Base-by-base conservation (phyloP, 1,140 invertebrate genomes). In the Platyscapa corneri region DNA sequence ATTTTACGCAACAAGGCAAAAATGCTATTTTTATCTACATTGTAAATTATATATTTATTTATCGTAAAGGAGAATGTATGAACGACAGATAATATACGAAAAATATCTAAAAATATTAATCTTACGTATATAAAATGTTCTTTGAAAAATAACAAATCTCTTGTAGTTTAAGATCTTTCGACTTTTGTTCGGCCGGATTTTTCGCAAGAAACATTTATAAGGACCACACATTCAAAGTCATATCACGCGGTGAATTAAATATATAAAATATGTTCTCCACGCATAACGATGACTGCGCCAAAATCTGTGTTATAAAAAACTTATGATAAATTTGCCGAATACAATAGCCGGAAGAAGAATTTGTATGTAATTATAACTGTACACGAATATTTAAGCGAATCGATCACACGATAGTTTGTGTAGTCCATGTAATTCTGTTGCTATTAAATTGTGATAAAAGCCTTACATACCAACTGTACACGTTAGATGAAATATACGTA, bases 21-120 rank as follows among this genome's bases (percentile, higher is more conserved):
- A 70, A 80, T 85, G 83, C 77, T 85, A 85, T 85, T 85, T 85
- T 85, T 80, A 70, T 74, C 77, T 34, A 77, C 46, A 77, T 8
- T 49, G 16, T 77, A 77, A 2, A n/a, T 42, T 75, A 42, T 79
- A 79, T 79, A 70, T 70, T 79, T 79, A 79, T 75, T 76, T 1
- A 72, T 39, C 23, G 67, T 56, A 49, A 84, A 77, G 77, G 6
- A 53, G 53, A 79, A 60, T 84, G 32, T 78, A 27, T 49, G 53
- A 79, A 74, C 23, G 74, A 70, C 3, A 46, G 32, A 23, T 46
- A 42, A 65, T 72, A 79, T 34, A 10, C 42, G 49, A 53, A 46
- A n/a, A 74, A 82, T 53, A 46, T 75, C 14, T 83, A 37, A n/a
- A 64, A 32, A 65, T 18, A 76, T 72, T 80, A 70, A 23, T 80